phyloP scores from a whole-genome alignment of 2,113 vertebrate species.

The Cervus canadensis region DNA sequence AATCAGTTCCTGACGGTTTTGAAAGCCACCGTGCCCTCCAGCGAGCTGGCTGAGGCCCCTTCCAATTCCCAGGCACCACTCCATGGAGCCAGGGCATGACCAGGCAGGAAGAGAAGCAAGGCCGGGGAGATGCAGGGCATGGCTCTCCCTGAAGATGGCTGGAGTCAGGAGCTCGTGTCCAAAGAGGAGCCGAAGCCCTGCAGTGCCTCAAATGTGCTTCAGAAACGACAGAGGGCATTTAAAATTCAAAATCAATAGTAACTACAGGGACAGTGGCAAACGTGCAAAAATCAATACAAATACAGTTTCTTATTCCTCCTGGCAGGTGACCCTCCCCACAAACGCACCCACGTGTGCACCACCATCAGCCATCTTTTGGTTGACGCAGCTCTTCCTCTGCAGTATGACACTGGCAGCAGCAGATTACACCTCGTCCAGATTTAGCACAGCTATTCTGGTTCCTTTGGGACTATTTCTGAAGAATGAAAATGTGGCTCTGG shows the following conservation, averaged over 20 bases:
- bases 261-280: background rate
- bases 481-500: background rate
- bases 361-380: background rate
- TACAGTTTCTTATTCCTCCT: background rate
- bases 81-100: background rate
- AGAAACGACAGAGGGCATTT: background rate
- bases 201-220: background rate
- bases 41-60: background rate
- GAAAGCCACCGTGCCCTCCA: background rate
- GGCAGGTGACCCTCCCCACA: background rate
- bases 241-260: background rate
- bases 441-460: background rate
- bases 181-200: background rate
- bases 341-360: background rate
- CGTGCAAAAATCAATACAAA: background rate
- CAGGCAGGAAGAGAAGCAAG: background rate
- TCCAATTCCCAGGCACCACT: background rate
- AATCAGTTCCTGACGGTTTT: background rate
- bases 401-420: background rate
- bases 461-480: background rate
- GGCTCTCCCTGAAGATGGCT: background rate
- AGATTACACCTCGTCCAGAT: background rate
- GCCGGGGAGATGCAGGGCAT: background rate
- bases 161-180: background rate
- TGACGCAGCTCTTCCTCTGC: background rate